Percentiles rank a stretch among this genome's conserved stretches.
phyloP scores from a whole-genome alignment of 2,797 vertebrate species.

The Lutra lutra region DNA sequence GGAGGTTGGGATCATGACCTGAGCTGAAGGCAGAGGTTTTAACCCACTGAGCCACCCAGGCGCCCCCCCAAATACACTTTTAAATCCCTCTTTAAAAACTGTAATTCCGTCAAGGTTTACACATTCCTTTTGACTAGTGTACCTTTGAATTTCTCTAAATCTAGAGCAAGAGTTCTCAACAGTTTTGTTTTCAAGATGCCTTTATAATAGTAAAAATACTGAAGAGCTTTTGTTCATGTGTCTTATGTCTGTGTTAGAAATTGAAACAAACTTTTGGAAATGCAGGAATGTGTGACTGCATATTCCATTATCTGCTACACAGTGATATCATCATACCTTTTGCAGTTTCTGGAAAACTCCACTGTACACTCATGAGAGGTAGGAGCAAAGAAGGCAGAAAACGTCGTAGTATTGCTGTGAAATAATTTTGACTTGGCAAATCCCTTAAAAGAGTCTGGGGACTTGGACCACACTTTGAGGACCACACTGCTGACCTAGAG shows the following conservation, averaged over 20 bases:
- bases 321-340: background rate
- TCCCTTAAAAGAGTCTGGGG: background rate
- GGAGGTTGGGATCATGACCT: too few relatives aligned
- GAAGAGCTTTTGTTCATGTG: background rate
- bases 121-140: background rate
- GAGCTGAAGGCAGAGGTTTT: too few relatives aligned
- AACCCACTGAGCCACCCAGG: too few relatives aligned
- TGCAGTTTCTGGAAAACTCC: background rate
- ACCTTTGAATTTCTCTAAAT: background rate
- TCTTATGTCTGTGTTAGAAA: background rate
- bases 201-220: background rate
- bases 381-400: too few relatives aligned
- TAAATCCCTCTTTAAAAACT: background rate
- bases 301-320: background rate
- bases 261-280: background rate
- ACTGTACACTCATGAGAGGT: too few relatives aligned
- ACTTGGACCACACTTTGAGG: background rate
- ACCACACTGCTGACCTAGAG: background rate
- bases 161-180: background rate
- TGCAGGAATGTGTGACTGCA: background rate
- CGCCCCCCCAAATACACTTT: background rate
- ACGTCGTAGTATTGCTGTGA: rapidly evolving
- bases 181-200: background rate
- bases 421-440: background rate
- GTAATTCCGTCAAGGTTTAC: background rate